Conservation (phyloP, 2,797 vertebrate species). For the Halcyon chelicuti region DNA sequence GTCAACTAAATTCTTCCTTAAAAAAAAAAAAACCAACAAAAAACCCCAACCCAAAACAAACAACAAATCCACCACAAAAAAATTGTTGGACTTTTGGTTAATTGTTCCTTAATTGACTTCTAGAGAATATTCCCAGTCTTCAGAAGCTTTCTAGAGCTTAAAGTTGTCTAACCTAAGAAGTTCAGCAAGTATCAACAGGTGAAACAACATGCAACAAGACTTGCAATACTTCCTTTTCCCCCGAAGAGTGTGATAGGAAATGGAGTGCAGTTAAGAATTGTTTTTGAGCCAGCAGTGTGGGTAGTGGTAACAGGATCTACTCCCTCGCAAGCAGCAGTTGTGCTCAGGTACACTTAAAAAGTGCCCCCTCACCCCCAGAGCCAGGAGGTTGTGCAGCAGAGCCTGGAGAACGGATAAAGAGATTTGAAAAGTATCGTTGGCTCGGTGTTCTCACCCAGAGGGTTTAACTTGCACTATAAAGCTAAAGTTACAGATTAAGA, state of each 20-base stretch:
- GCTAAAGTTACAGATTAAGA: constrained; percentile 43
- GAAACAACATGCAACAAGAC: neutral
- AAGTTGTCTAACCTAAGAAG: neutral
- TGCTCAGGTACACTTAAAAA: neutral
- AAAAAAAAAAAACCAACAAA: neutral
- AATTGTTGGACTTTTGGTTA: neutral
- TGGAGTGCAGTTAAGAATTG: neutral
- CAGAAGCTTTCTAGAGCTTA: neutral
- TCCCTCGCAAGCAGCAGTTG: neutral
- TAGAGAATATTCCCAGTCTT: neutral
- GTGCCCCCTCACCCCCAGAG: neutral
- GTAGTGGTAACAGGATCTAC: neutral
- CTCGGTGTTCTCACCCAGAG: constrained; percentile 27
- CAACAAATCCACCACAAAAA: neutral
- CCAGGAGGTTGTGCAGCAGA: neutral
- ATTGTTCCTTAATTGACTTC: neutral
- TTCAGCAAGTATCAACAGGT: neutral
- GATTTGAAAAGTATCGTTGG: neutral
- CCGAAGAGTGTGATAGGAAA: neutral
- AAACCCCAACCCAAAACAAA: no score
- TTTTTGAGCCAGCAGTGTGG: neutral
- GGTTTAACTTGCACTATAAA: constrained; percentile 20
- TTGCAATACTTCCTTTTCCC: fast-evolving
- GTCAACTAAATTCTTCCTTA: neutral
- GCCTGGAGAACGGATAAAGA: neutral